Evolutionary conservation across 2,888 invertebrate species (phyloP).

Genomic region (Epistrophe eligans): DNA sequence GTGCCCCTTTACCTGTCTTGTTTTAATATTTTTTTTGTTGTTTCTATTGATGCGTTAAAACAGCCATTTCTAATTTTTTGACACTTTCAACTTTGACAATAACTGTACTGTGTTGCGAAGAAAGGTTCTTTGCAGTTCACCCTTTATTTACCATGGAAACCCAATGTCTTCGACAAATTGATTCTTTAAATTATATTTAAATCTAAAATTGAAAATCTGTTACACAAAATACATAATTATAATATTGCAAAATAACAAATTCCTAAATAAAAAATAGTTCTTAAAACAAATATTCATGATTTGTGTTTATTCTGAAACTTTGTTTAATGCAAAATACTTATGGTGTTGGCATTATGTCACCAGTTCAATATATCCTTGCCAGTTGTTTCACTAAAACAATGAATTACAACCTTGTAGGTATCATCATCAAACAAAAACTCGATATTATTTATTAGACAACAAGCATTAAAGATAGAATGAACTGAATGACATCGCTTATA

Average conservation of each 20-base stretch:
- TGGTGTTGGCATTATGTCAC: conserved; percentile 34
- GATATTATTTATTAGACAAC: conserved; percentile 56
- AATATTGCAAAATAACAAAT: neutral
- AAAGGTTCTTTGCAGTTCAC: too few relatives aligned
- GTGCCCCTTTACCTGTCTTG: too few relatives aligned
- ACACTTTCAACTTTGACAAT: too few relatives aligned
- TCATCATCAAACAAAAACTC: conserved; percentile 20
- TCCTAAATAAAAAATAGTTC: neutral
- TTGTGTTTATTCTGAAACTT: neutral
- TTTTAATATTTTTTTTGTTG: too few relatives aligned
- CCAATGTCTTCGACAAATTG: too few relatives aligned
- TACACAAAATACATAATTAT: neutral
- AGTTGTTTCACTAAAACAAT: conserved; percentile 61
- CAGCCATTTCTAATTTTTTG: too few relatives aligned
- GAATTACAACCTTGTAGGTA: conserved; percentile 67
- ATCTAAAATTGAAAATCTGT: neutral
- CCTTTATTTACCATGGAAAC: neutral
- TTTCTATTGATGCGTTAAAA: too few relatives aligned
- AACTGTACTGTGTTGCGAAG: too few relatives aligned
- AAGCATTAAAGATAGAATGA: conserved; percentile 41
- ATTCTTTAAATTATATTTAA: too few relatives aligned
- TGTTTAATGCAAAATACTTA: conserved; percentile 11
- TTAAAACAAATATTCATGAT: neutral
- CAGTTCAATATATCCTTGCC: conserved; percentile 39
- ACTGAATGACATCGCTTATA: conserved; percentile 61